Conservation (phyloP, 2,888 invertebrate genomes). For the Cantharis flavilabris region DNA sequence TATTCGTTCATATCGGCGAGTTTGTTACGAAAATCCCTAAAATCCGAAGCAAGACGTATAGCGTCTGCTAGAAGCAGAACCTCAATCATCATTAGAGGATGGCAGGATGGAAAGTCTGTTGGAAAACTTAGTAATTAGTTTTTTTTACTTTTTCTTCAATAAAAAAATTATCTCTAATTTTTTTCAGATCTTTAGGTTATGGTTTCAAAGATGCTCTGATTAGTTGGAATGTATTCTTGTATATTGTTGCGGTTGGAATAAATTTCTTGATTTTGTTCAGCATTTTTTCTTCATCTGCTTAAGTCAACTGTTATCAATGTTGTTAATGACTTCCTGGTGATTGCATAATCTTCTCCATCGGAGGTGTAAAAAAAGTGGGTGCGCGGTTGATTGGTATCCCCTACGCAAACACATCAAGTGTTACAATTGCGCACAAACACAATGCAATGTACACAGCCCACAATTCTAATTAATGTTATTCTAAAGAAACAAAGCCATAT, state of each 20-base stretch:
- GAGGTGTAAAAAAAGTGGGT: not conserved
- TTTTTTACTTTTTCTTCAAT: not conserved
- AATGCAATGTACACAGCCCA: not conserved
- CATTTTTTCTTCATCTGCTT: too few species aligned
- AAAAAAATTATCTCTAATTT: not conserved
- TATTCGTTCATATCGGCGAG: constrained; percentile 43
- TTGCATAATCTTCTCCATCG: not conserved
- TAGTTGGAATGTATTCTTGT: not conserved
- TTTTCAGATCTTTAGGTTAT: not conserved
- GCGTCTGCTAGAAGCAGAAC: constrained; percentile 32
- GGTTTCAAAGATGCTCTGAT: not conserved
- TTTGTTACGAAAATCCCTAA: constrained; percentile 38
- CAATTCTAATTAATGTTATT: not conserved
- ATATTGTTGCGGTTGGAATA: not conserved
- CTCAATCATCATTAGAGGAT: constrained; percentile 34
- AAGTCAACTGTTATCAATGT: too few species aligned
- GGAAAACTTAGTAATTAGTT: not conserved
- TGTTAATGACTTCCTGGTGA: not conserved
- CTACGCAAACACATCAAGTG: not conserved
- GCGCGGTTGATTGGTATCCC: not conserved
- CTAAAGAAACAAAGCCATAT: not conserved
- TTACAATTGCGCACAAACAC: not conserved
- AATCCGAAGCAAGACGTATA: constrained; percentile 33
- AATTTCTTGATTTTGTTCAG: too few species aligned
- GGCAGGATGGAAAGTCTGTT: constrained; percentile 31